Percentiles rank a stretch among this genome's conserved stretches.
phyloP scores from a whole-genome alignment of 2,888 invertebrate species.

The Tetropium fuscum region DNA sequence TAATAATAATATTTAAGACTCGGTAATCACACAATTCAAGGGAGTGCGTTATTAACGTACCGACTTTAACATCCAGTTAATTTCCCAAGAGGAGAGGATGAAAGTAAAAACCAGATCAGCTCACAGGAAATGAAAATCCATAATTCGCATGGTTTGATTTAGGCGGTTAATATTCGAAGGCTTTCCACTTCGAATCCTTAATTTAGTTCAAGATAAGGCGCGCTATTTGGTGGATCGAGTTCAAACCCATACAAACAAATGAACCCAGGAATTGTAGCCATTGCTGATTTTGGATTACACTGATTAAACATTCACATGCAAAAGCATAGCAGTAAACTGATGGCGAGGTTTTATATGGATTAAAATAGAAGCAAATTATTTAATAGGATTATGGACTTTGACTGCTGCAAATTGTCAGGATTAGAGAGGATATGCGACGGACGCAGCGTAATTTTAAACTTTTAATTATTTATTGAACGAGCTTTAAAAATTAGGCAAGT shows the following conservation, averaged over 20 bases:
- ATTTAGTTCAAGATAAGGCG: conserved; percentile 14
- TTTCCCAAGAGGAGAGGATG: conserved; percentile 57
- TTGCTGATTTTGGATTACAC: too few relatives aligned
- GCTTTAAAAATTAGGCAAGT: too few relatives aligned
- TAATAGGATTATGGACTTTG: too few relatives aligned
- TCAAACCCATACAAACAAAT: neutral
- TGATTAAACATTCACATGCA: too few relatives aligned
- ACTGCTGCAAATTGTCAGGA: too few relatives aligned
- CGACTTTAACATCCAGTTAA: conserved; percentile 22
- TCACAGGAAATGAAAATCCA: conserved; percentile 60
- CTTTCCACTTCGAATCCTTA: conserved; percentile 15
- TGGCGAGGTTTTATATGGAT: too few relatives aligned
- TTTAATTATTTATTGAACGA: too few relatives aligned
- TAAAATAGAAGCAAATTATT: too few relatives aligned
- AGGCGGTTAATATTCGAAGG: conserved; percentile 42
- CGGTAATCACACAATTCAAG: conserved; percentile 27
- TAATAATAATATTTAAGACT: conserved; percentile 24
- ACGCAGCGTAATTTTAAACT: too few relatives aligned
- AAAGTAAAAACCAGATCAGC: conserved; percentile 58
- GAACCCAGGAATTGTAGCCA: neutral
- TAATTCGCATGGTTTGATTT: conserved; percentile 57
- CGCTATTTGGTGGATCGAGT: conserved; percentile 2
- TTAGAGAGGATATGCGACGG: too few relatives aligned
- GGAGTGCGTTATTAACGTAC: conserved; percentile 21
- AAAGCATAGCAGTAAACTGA: too few relatives aligned